Base-by-base conservation (phyloP, 2,797 vertebrate species). In the Bradypus variegatus region DNA sequence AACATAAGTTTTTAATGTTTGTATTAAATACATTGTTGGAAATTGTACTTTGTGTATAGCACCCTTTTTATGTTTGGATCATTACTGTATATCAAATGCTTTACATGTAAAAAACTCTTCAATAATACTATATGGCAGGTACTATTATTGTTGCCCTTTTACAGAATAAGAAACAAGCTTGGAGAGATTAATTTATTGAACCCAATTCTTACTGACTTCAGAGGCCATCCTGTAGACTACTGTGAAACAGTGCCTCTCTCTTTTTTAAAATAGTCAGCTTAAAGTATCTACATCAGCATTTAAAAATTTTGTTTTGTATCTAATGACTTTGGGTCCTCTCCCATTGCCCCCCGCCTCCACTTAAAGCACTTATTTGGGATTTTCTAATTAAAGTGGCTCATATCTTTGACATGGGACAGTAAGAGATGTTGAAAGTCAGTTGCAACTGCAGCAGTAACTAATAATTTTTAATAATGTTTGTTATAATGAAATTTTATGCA, bases 121-220 rank as follows among this genome's bases (percentile, higher is more conserved):
- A 78, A 4, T 15, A 85, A 21, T 50, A 86, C 62, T 48, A 0
- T 45, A 13, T 86, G 45, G 18, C 45, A 86, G 19, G 4, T 83
- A 41, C 55, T 65, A 8, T 79, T 91, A 64, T 77, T 80, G 15
- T 73, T 93, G 55, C 64, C 38, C 19, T 67, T 78, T 88, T 90
- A 19, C 8, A 77, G 33, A 48, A 69, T 50, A 85, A 91, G 55
- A 87, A 87, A 89, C 60, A 90, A 36, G 33, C 55, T 75, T 88
- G 31, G 50, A 83, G 76, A 92, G 69, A 36, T 31, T 72, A 84
- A 38, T 89, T 95, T 90, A 50, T 45, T 88, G 58, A 93, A 69
- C 25, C 53, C 23, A 50, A 2, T 50, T 84, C 38, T 55, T 41
- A 6, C 33, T 27, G 11, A 88, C 23, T 53, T 64, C 27, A 88